Conservation (phyloP, 1,140 invertebrate genomes). For the Brachionus manjavacas region DNA sequence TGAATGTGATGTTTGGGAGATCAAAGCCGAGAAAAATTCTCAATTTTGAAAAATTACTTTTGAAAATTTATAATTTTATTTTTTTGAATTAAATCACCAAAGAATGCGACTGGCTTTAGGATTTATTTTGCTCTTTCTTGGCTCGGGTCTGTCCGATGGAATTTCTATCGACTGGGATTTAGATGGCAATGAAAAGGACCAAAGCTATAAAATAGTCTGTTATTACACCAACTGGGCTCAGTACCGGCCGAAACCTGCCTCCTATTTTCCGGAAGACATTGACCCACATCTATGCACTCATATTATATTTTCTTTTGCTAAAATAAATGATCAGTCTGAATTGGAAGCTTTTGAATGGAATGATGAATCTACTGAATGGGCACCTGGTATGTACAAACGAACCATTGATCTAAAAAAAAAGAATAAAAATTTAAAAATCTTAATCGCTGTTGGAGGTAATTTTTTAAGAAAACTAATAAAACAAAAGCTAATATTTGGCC, state of each 20-base stretch:
- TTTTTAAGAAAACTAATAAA: not conserved
- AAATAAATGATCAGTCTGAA: constrained; percentile 64
- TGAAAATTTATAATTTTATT: not conserved
- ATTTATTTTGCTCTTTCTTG: not conserved
- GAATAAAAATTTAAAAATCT: constrained; percentile 17
- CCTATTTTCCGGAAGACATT: constrained; percentile 79
- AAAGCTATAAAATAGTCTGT: constrained; percentile 62
- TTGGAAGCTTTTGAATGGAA: constrained; percentile 72
- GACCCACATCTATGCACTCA: constrained; percentile 83
- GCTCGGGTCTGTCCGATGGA: not conserved
- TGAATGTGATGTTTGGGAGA: not conserved
- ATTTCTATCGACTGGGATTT: constrained; percentile 12
- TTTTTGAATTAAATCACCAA: not conserved
- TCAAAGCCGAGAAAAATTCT: not conserved
- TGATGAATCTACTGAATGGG: constrained; percentile 63
- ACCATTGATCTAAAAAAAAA: constrained; percentile 29
- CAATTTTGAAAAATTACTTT: not conserved
- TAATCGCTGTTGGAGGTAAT: constrained; percentile 61
- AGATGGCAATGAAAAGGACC: not conserved
- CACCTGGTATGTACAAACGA: not conserved
- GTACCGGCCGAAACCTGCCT: constrained; percentile 75
- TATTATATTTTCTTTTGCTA: constrained; percentile 85
- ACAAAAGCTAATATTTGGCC: constrained; percentile 59
- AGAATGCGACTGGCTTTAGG: not conserved
- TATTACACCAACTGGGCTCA: constrained; percentile 89